Evolutionary conservation across 2,113 vertebrate genomes (phyloP), one percentile per base, ranked within the genome.

Genomic region (Stercorarius parasiticus): DNA sequence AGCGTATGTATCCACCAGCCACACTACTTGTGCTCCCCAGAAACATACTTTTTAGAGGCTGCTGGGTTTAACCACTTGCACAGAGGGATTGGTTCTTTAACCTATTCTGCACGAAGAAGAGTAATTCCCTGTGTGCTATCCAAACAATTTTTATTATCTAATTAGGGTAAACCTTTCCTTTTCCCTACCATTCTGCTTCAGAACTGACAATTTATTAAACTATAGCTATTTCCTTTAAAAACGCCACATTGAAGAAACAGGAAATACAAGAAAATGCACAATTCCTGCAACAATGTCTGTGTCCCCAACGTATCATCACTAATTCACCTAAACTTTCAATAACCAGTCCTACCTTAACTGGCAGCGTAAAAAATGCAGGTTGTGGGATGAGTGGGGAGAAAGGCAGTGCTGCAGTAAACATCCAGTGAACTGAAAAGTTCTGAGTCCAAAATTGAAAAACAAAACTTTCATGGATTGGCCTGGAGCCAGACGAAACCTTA

Each of bases 331-430:
- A 58, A 70, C 2, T n/a, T 87, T 8, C 38, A 55, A 2, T 18
- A 82, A 5, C 19, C 23, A 27, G 9, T 40, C 21, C 5, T 77
- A 0, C n/a, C 36, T 66, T 81, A 50, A n/a, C 22, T 0, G 0
- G 3, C 21, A 53, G 10, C 5, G 4, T 61, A 47, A 70, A 21
- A 38, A 62, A 21, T 38, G 13, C 20, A 20, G 30, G 17, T 49
- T 0, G 0, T 83, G 42, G 18, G 25, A 86, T 58, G n/a, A 66
- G 29, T 6, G 19, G 42, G 11, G 27, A 53, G 67, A 82, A 83
- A 76, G 58, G 22, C 50, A 58, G 32, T 8, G 6, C 56, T 83
- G 49, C 25, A 16, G 49, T 14, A 42, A 49, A 38, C 14, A 20
- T 7, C 10, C 22, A 64, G 55, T 20, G 25, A 86, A 53, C 27